Percentiles rank a stretch among this genome's conserved stretches.
These are phyloP conservation scores for Rhodeus uyekii DNA, from an alignment of 2,797 vertebrate species.

Conservation along the genomic window DNA sequence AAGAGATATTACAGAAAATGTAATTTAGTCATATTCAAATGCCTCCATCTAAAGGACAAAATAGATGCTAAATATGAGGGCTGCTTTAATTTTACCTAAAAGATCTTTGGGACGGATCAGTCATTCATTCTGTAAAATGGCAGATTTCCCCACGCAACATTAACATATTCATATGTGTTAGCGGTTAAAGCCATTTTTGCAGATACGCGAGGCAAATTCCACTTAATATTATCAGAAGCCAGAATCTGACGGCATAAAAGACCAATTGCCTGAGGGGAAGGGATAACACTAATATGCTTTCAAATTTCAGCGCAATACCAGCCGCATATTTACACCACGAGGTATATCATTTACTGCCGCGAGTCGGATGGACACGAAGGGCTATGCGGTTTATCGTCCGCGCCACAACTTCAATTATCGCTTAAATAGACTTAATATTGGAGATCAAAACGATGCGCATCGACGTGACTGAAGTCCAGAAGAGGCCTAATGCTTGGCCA, in stretches of 20 bases:
- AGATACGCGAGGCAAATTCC: conserved; percentile 75
- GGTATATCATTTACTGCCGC: conserved; percentile 76
- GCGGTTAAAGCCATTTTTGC: conserved; percentile 75
- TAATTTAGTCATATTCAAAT: conserved; percentile 60
- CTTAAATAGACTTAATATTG: conserved; percentile 79
- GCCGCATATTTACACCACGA: conserved; percentile 77
- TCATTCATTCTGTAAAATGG: conserved; percentile 68
- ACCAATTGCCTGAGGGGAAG: conserved; percentile 76
- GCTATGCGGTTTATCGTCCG: conserved; percentile 65
- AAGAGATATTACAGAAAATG: conserved; percentile 52
- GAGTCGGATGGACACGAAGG: conserved; percentile 67
- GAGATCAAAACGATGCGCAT: conserved; percentile 57
- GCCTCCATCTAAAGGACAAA: conserved; percentile 49
- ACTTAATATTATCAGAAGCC: conserved; percentile 77
- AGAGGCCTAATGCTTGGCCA: conserved; percentile 57
- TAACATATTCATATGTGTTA: conserved; percentile 82
- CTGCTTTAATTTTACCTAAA: conserved; percentile 60
- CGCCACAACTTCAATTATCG: conserved; percentile 76
- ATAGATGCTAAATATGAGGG: conserved; percentile 49
- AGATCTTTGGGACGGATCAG: conserved; percentile 74
- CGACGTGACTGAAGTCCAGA: conserved; percentile 43
- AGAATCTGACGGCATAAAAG: conserved; percentile 75
- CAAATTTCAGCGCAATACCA: conserved; percentile 27
- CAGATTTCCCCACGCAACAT: conserved; percentile 75
- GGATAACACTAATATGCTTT: conserved; percentile 68